Conservation (phyloP, 2,113 vertebrate genomes). For the Spermophilus dauricus region DNA sequence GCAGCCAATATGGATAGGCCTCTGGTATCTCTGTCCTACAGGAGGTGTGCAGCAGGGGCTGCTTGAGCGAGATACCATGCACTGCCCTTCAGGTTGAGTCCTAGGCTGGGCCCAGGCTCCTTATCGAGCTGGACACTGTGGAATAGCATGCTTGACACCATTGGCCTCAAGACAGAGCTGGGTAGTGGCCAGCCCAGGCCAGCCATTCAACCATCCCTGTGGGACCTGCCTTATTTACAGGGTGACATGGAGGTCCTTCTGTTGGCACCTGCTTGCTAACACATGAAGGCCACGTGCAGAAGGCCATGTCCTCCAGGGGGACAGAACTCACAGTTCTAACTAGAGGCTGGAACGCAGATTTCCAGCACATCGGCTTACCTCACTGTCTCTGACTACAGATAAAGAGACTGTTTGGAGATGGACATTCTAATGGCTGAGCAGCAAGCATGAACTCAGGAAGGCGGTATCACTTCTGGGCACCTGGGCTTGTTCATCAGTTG, state of each 20-base stretch:
- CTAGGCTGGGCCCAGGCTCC: not conserved
- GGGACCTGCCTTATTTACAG: too few relatives aligned
- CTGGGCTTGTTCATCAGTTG: accelerated
- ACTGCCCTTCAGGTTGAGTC: not conserved
- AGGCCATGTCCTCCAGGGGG: not conserved
- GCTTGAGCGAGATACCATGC: not conserved
- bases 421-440: accelerated
- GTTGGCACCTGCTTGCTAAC: not conserved
- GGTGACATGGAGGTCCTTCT: accelerated
- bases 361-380: accelerated
- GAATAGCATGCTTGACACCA: accelerated
- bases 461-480: accelerated
- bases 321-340: not conserved
- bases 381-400: not conserved
- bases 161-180: accelerated
- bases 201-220: accelerated
- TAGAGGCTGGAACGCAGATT: accelerated
- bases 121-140: not conserved
- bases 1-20: not conserved
- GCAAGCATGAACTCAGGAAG: accelerated
- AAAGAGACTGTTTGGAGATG: not conserved
- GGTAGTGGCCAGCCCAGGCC: not conserved
- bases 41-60: accelerated
- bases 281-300: accelerated
- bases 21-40: not conserved